Evolutionary conservation across 2,113 vertebrate species (phyloP).

Genomic region (Anguilla rostrata): DNA sequence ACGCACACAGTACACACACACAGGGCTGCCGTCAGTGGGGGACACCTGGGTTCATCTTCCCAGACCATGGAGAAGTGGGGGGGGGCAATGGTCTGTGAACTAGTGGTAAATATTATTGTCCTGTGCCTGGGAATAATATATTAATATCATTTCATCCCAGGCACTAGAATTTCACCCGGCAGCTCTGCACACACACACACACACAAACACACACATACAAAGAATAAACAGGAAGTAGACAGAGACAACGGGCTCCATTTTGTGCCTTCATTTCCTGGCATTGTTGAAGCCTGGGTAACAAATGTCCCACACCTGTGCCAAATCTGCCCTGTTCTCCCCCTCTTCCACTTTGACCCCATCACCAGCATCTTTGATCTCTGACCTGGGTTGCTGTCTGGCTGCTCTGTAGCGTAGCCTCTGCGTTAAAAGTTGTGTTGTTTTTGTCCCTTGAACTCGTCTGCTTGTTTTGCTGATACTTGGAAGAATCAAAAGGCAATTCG

Average conservation of each 20-base stretch:
- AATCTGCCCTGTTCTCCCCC: neutral
- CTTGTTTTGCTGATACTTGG: constrained; percentile 5
- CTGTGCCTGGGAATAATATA: too few relatives aligned
- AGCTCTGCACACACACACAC: too few relatives aligned
- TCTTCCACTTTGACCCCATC: neutral
- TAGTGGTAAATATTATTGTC: too few relatives aligned
- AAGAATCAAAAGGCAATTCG: neutral
- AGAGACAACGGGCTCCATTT: neutral
- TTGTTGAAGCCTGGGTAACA: neutral
- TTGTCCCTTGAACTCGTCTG: constrained; percentile 20
- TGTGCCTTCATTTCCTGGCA: neutral
- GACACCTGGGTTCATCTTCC: too few relatives aligned
- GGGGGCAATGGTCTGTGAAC: too few relatives aligned
- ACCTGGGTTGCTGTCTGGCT: constrained; percentile 56
- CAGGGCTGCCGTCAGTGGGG: too few relatives aligned
- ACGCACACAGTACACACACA: too few relatives aligned
- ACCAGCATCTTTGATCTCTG: constrained; percentile 40
- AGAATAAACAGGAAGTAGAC: neutral
- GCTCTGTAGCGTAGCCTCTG: constrained; percentile 28
- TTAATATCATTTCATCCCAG: too few relatives aligned
- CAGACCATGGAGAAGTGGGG: too few relatives aligned
- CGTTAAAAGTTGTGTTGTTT: constrained; percentile 19
- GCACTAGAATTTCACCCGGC: too few relatives aligned
- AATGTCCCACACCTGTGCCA: neutral
- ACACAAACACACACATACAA: too few relatives aligned